phyloP scores from a whole-genome alignment of 2,113 vertebrate species.

The Aspidoscelis tigris region DNA sequence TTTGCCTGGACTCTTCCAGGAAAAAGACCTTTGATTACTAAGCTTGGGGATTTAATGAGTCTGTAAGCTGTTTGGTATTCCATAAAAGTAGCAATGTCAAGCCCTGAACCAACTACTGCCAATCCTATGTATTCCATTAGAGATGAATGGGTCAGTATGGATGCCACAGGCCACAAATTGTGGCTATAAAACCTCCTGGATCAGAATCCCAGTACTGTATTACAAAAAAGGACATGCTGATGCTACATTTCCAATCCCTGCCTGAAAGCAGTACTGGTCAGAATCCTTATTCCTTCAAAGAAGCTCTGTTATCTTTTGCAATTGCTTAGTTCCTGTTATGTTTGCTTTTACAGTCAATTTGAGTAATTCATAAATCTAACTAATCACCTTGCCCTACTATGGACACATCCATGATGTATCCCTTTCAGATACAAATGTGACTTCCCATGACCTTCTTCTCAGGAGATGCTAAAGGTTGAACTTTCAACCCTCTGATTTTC shows the following conservation, averaged over 20 bases:
- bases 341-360: too few relatives aligned
- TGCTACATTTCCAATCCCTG: too few relatives aligned
- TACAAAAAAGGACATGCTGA: neutral
- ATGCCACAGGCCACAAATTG: neutral
- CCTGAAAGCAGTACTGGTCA: neutral
- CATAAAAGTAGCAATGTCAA: neutral
- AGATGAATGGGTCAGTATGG: neutral
- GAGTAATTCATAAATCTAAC: too few relatives aligned
- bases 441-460: too few relatives aligned
- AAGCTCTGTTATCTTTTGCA: neutral
- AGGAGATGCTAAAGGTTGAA: too few relatives aligned
- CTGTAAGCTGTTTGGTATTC: neutral
- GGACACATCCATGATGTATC: too few relatives aligned
- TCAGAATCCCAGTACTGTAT: neutral
- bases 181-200: neutral
- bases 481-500: too few relatives aligned
- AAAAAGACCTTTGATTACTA: neutral
- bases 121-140: neutral
- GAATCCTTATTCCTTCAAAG: neutral
- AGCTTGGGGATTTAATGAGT: neutral
- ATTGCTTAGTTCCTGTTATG: neutral
- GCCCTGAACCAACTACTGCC: neutral
- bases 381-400: too few relatives aligned
- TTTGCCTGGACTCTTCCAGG: neutral
- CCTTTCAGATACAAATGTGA: too few relatives aligned